Conservation (phyloP, 1,140 invertebrate species). For the Liolophura sinensis region DNA sequence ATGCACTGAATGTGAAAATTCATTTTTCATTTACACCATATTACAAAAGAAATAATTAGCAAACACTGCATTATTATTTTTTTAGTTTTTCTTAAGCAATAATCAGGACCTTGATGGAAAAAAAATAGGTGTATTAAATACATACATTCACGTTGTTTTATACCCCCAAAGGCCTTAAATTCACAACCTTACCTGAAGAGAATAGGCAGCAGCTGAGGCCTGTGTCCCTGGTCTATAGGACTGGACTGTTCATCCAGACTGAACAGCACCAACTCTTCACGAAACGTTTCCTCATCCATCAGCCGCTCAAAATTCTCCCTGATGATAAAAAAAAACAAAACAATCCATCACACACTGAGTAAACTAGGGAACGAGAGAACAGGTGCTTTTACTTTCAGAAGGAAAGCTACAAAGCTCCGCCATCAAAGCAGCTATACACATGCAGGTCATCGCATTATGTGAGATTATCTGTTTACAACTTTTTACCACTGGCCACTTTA, state of each 20-base stretch:
- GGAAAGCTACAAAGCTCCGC: background rate
- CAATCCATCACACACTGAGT: background rate
- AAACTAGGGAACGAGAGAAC: background rate
- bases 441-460: too few relatives aligned
- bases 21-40: too few relatives aligned
- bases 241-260: constrained; percentile 73
- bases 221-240: constrained; percentile 72
- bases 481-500: too few relatives aligned
- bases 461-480: too few relatives aligned
- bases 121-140: too few relatives aligned
- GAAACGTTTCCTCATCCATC: constrained; percentile 85
- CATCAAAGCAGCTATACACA: background rate
- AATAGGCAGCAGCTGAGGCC: constrained; percentile 76
- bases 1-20: too few relatives aligned
- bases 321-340: constrained; percentile 20
- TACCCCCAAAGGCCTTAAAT: too few relatives aligned
- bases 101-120: too few relatives aligned
- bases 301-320: constrained; percentile 73
- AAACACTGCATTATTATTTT: too few relatives aligned
- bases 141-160: too few relatives aligned
- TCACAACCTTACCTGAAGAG: constrained; percentile 67
- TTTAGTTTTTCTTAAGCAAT: too few relatives aligned
- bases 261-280: constrained; percentile 79
- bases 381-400: background rate
- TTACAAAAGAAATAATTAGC: too few relatives aligned